A percentile compares a stretch with the other conserved stretches of the same genome.
Conservation (phyloP, 2,797 vertebrate species). For the Cuniculus paca region DNA sequence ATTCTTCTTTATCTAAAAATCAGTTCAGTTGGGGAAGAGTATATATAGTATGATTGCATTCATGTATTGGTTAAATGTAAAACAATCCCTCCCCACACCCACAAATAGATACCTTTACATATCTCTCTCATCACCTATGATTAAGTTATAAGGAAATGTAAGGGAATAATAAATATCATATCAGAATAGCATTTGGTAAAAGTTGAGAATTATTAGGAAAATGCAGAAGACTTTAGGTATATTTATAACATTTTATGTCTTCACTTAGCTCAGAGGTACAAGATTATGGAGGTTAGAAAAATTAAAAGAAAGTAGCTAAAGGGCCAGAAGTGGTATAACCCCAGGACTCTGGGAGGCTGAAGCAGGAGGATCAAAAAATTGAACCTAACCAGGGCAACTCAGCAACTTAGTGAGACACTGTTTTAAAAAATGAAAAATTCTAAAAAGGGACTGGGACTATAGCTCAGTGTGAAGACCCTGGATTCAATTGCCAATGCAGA, state of each 20-base stretch:
- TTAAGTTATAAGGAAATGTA: not conserved
- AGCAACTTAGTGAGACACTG: too few relatives aligned
- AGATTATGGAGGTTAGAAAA: slow-evolving; percentile 36
- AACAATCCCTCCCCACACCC: not conserved
- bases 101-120: not conserved
- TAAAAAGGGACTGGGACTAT: not conserved
- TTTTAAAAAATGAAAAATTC: not conserved
- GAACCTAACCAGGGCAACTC: not conserved
- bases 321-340: not conserved
- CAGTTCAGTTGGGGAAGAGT: not conserved
- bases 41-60: not conserved
- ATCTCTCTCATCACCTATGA: not conserved
- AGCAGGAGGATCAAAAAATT: not conserved
- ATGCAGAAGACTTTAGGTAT: not conserved
- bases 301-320: not conserved
- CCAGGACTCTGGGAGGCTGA: not conserved
- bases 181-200: not conserved
- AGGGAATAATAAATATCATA: not conserved
- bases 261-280: not conserved
- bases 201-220: not conserved
- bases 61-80: not conserved
- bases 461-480: too few relatives aligned
- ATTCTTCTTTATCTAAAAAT: too few relatives aligned
- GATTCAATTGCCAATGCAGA: too few relatives aligned
- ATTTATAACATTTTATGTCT: not conserved